Evolutionary conservation across 2,113 vertebrate species (phyloP), one percentile per base, ranked within the genome.

Genomic region (Hoplias malabaricus): DNA sequence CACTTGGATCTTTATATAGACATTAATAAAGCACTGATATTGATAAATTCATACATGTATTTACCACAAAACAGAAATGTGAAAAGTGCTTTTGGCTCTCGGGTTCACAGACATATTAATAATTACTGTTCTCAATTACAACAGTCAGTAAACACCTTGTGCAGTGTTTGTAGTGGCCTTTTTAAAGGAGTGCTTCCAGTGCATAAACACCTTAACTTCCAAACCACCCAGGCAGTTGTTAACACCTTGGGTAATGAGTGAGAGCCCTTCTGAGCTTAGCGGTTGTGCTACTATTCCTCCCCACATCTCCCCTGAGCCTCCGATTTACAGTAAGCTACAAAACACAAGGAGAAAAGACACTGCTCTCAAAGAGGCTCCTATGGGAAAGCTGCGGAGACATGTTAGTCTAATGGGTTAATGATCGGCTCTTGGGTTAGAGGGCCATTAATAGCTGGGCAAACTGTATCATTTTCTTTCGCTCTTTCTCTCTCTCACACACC

Each of bases 321-420:
- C 25, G 29, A 27, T 61, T 84, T 75, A 79, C 83, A 61, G 77
- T 81, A 81, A 83, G 68, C 65, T 31, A 67, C 33, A 53, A 40
- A 72, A 73, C 31, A 34, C n/a, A 38, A 19, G 56, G 46, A 57
- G 66, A 73, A 62, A 53, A 65, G 46, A 36, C 69, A 21, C 46
- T 43, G 23, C 43, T 74, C 59, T 70, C 69, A 70, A 48, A 73
- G 63, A 34, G 59, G 33, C 65, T 80, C 80, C 80, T 70, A 73
- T 65, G 77, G 63, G 76, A 75, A 61, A 59, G 53, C 68, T 21
- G 65, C 36, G 48, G 74, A 84, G 77, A 74, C 80, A 75, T 78
- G 67, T 69, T 80, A 56, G 54, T 84, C 82, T 82, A 85, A 86
- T 83, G 81, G 80, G 75, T 75, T 86, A 84, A 83, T 83, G 80